These are phyloP conservation scores for Prorops nasuta DNA, from an alignment of 1,140 invertebrate species.

Conservation along the genomic window DNA sequence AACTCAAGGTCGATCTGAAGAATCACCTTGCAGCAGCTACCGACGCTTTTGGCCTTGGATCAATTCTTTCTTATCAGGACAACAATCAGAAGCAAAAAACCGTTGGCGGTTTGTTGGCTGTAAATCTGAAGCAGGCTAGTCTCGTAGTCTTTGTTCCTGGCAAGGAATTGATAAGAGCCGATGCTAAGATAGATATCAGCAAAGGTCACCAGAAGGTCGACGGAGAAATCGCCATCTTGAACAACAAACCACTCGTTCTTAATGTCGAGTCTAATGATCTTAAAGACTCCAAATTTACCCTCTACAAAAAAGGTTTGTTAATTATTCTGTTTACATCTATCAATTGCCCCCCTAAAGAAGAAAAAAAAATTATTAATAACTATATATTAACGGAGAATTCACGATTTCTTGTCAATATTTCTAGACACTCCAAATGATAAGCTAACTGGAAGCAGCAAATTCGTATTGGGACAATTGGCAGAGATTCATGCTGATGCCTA, in stretches of 20 bases:
- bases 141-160: slow-evolving; percentile 55
- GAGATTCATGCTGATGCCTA: slow-evolving; percentile 62
- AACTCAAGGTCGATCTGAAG: slow-evolving; percentile 49
- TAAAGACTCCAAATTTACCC: slow-evolving; percentile 58
- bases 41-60: slow-evolving; percentile 40
- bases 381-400: too few species aligned
- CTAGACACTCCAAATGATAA: slow-evolving; percentile 58
- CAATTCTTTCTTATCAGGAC: slow-evolving; percentile 45
- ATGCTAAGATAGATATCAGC: slow-evolving; percentile 49
- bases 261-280: slow-evolving; percentile 59
- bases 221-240: slow-evolving; percentile 53
- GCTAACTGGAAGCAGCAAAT: slow-evolving; percentile 56
- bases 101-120: slow-evolving; percentile 45
- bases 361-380: too few species aligned
- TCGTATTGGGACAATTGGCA: slow-evolving; percentile 65
- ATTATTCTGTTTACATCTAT: slow-evolving; percentile 4
- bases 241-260: slow-evolving; percentile 51
- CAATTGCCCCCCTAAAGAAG: too few species aligned
- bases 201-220: slow-evolving; percentile 57
- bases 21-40: slow-evolving; percentile 36
- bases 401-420: too few species aligned
- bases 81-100: slow-evolving; percentile 45
- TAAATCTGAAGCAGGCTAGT: slow-evolving; percentile 46
- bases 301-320: slow-evolving; percentile 54
- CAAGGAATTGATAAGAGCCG: slow-evolving; percentile 57